Evolutionary conservation across 2,797 vertebrate genomes (phyloP), one percentile per base, ranked within the genome.

Genomic region (Pagetopsis macropterus): DNA sequence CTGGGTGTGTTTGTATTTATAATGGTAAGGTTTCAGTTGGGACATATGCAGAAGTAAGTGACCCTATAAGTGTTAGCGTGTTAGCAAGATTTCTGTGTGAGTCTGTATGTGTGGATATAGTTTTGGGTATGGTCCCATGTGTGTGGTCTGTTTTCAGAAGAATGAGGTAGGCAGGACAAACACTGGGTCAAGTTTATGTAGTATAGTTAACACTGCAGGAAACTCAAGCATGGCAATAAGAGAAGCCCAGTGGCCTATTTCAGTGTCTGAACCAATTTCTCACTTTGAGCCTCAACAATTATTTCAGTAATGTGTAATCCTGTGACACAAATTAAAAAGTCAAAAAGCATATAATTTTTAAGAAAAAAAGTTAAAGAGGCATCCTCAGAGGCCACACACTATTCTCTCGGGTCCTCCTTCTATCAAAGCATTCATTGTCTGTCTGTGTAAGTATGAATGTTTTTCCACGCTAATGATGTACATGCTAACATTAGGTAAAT

Each of bases 91-190:
- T n/a, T 61, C 45, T 68, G n/a, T 62, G 21, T 48, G 57, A n/a
- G n/a, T 44, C 12, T 15, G 11, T 40, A 55, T 48, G 7, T 57
- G 45, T 57, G 48, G 13, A 2, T 55, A 50, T 64, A 5, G 50
- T 9, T 54, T 33, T 5, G 11, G 21, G 41, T 44, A 0, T 46
- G 33, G 33, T 37, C 33, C 33, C 8, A 9, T 37, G 45, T 56
- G 65, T 78, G 72, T 48, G 72, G 64, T 59, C 44, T 79, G 68
- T 73, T 71, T 86, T 82, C 65, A 69, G 55, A 17, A 51, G 67
- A 76, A 59, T 79, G 66, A 87, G 44, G 86, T 67, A 68, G 46
- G 69, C 0, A 78, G 86, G 67, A 81, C 76, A 84, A 87, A 89
- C 84, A 81, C 5, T 14, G 51, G 52, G 4, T 58, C 43, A 5